phyloP scores from a whole-genome alignment of 2,113 vertebrate species.

The Nibea albiflora region DNA sequence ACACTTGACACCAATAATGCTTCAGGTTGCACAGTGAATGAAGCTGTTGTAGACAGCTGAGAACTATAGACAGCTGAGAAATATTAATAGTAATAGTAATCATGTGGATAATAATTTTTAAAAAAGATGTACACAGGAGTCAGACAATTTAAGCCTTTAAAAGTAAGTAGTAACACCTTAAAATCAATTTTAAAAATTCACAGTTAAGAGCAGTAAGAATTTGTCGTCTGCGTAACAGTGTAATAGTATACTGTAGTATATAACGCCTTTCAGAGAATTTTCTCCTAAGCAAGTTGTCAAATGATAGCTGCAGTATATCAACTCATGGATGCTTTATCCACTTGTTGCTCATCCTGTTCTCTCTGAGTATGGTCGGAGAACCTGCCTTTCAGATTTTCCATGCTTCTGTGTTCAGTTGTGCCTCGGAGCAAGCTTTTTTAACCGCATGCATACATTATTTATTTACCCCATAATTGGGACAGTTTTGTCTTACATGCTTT shows the following conservation, averaged over 20 bases:
- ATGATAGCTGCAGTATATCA: not conserved
- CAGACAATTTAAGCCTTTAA: no score
- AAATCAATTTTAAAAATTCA: no score
- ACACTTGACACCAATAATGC: not conserved
- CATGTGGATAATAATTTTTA: no score
- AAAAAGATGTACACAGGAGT: no score
- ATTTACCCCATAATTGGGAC: conserved; percentile 1
- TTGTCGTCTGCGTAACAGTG: no score
- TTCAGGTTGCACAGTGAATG: conserved; percentile 6
- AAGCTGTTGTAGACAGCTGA: conserved; percentile 2
- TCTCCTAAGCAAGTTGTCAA: not conserved
- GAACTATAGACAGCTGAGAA: conserved; percentile 1
- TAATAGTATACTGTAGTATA: conserved; percentile 3
- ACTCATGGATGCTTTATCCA: not conserved
- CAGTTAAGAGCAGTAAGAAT: no score
- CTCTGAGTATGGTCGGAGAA: not conserved
- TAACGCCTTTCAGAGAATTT: conserved; percentile 15
- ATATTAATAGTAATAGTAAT: not conserved
- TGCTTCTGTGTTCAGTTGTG: conserved; percentile 3
- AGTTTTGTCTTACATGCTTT: conserved; percentile 6
- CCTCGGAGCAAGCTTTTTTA: not conserved
- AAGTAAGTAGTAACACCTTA: no score
- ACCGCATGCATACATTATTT: conserved; percentile 4
- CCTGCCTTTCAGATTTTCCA: conserved; percentile 11
- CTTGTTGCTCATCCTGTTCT: conserved; percentile 10